Conservation (phyloP, 2,113 vertebrate species). For the Leucoraja erinaceus region DNA sequence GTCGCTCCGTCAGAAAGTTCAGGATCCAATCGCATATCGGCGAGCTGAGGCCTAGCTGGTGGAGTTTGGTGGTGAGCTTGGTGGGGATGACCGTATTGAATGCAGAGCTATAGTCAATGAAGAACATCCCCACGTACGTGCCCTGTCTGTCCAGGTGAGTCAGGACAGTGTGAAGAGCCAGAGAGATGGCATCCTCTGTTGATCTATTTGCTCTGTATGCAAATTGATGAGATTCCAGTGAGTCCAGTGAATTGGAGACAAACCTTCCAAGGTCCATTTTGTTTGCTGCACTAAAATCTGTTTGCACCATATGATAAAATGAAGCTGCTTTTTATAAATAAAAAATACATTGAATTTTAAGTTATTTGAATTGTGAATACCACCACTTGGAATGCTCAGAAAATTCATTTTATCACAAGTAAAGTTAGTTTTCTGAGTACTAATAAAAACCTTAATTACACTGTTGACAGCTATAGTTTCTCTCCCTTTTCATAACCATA, state of each 20-base stretch:
- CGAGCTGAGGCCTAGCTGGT: too few relatives aligned
- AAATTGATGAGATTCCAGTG: too few relatives aligned
- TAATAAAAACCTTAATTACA: not conserved
- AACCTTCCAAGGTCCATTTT: not conserved
- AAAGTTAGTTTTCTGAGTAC: not conserved
- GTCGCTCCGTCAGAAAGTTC: too few relatives aligned
- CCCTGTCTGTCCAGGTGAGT: too few relatives aligned
- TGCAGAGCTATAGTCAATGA: too few relatives aligned
- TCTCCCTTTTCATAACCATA: not conserved
- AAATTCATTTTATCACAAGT: not conserved
- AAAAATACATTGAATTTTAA: not conserved
- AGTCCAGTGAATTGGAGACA: not conserved
- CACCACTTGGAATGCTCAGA: not conserved
- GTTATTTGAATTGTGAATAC: not conserved
- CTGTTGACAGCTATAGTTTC: conserved; percentile 1
- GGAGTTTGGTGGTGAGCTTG: too few relatives aligned
- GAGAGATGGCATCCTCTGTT: too few relatives aligned
- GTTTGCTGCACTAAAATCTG: not conserved
- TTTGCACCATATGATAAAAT: not conserved
- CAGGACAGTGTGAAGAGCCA: too few relatives aligned
- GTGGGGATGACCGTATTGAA: too few relatives aligned
- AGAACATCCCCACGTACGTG: too few relatives aligned
- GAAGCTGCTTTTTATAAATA: not conserved
- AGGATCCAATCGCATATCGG: too few relatives aligned
- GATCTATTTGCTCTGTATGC: too few relatives aligned